These are phyloP conservation scores for Lottia gigantea DNA, from an alignment of 2,888 invertebrate species.

Conservation along the genomic window DNA sequence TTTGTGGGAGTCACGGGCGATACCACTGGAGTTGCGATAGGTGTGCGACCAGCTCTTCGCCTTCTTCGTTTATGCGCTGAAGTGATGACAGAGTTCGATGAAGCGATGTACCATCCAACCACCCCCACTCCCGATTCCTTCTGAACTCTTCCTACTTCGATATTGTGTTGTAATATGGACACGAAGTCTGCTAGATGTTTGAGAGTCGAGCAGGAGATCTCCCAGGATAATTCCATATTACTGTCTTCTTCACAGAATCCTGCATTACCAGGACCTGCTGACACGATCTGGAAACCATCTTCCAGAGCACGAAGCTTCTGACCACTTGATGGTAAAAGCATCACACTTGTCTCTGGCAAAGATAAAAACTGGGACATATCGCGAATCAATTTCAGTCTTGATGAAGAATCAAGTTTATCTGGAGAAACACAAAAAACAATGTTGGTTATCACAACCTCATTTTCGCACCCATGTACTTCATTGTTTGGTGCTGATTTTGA, in stretches of 20 bases:
- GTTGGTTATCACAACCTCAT: constrained; percentile 25
- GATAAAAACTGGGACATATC: constrained; percentile 34
- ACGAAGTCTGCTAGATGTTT: constrained; percentile 32
- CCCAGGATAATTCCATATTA: constrained; percentile 34
- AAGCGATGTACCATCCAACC: constrained; percentile 38
- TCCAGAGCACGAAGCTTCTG: constrained; percentile 22
- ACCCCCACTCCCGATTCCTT: constrained; percentile 28
- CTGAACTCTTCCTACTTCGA: constrained; percentile 33
- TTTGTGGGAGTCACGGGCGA: constrained; percentile 23
- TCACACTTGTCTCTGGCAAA: constrained; percentile 23
- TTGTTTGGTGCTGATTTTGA: neutral
- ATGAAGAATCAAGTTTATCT: constrained; percentile 19
- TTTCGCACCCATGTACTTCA: constrained; percentile 12
- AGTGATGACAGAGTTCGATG: constrained; percentile 21
- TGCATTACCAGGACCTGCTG: constrained; percentile 32
- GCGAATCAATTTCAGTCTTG: constrained; percentile 24
- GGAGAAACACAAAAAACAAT: constrained; percentile 29
- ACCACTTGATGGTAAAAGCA: constrained; percentile 20
- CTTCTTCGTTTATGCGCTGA: constrained; percentile 19
- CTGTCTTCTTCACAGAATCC: constrained; percentile 18
- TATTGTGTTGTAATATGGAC: constrained; percentile 36
- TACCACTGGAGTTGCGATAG: constrained; percentile 29
- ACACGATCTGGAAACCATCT: constrained; percentile 29
- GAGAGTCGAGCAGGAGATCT: constrained; percentile 28
- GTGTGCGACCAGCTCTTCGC: constrained; percentile 19